Percentiles rank a stretch among this genome's conserved stretches.
phyloP scores from a whole-genome alignment of 2,113 vertebrate genomes.

The Dipodomys ordii region DNA sequence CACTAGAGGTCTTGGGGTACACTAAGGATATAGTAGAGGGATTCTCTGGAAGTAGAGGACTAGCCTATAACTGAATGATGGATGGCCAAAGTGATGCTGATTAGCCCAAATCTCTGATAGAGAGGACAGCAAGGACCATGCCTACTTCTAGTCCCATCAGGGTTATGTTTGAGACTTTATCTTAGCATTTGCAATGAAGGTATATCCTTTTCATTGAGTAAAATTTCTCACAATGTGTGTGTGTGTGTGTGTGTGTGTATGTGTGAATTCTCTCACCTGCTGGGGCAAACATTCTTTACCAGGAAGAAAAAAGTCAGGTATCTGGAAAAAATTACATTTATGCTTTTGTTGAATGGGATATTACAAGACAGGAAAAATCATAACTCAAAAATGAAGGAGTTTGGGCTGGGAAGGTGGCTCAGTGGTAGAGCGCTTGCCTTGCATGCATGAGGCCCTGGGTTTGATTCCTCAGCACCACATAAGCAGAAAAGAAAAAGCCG shows the following conservation, averaged over 20 bases:
- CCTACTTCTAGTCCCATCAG: rapidly evolving
- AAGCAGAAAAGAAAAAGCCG: too few relatives aligned
- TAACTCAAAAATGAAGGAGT: neutral
- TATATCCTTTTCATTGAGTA: neutral
- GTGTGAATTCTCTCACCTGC: neutral
- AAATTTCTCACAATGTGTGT: neutral
- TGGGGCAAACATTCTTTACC: neutral
- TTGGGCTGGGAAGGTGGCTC: neutral
- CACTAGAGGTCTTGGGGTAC: neutral
- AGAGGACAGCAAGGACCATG: neutral
- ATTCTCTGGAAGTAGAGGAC: neutral
- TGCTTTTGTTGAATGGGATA: neutral
- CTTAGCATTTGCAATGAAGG: neutral
- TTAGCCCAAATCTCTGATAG: neutral
- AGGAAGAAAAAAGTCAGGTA: neutral
- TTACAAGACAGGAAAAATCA: neutral
- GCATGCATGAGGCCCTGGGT: too few relatives aligned
- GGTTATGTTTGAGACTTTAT: neutral
- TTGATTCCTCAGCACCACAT: too few relatives aligned
- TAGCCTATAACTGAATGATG: neutral
- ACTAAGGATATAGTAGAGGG: rapidly evolving
- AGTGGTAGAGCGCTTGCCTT: too few relatives aligned
- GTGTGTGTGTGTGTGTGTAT: neutral
- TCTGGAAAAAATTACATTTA: neutral
- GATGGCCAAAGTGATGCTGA: neutral